These are phyloP conservation scores for Spisula solida DNA, from an alignment of 2,888 invertebrate genomes.

Conservation along the genomic window DNA sequence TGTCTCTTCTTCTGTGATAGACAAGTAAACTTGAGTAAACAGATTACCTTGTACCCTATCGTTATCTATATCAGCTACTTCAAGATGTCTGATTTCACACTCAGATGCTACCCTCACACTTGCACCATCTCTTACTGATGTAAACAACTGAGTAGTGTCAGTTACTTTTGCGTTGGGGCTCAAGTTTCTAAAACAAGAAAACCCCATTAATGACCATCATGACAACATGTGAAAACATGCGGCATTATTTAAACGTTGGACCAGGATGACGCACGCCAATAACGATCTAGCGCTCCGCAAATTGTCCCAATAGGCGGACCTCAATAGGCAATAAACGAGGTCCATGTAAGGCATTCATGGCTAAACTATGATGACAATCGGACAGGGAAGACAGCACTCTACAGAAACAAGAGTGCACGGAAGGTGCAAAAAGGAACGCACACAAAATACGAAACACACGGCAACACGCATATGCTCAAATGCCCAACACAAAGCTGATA, in stretches of 20 bases:
- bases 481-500: too few species aligned
- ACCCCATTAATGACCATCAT: too few species aligned
- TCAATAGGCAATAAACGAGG: too few species aligned
- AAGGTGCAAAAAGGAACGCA: neutral
- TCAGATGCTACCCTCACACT: neutral
- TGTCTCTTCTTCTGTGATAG: too few species aligned
- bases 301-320: neutral
- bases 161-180: conserved; percentile 9
- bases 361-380: too few species aligned
- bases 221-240: too few species aligned
- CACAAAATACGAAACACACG: too few species aligned
- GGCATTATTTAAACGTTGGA: too few species aligned
- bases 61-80: neutral
- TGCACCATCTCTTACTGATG: neutral
- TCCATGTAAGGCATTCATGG: too few species aligned
- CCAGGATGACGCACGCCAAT: too few species aligned
- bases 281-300: neutral
- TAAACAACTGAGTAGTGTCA: neutral
- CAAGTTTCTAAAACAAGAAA: neutral
- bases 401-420: neutral
- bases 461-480: too few species aligned
- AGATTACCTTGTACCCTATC: conserved; percentile 16
- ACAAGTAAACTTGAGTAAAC: too few species aligned
- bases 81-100: neutral
- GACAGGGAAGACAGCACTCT: neutral